Percentiles rank a stretch among this genome's conserved stretches.
These are phyloP conservation scores for Propithecus perrieri DNA, from an alignment of 2,797 vertebrate species.

Conservation along the genomic window DNA sequence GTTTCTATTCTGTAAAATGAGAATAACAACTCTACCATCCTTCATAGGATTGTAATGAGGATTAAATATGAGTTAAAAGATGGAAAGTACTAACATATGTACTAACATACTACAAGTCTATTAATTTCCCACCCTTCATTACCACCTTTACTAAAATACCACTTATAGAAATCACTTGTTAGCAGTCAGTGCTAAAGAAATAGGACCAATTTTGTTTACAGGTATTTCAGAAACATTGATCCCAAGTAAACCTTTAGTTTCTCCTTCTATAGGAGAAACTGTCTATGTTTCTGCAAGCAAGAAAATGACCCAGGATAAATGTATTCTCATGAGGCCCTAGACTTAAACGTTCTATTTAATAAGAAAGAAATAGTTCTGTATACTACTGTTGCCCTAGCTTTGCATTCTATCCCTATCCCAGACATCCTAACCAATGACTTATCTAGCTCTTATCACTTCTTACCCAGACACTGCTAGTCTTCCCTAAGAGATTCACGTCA, in stretches of 20 bases:
- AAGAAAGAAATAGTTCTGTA: neutral
- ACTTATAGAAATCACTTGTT: constrained; percentile 1
- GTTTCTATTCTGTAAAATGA: constrained; percentile 6
- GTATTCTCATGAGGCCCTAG: neutral
- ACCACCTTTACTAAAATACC: constrained; percentile 6
- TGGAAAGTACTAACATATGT: neutral
- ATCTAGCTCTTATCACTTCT: neutral
- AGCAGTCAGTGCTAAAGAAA: constrained; percentile 5
- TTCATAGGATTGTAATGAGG: neutral
- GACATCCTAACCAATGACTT: neutral
- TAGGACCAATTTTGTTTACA: neutral
- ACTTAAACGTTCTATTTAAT: neutral
- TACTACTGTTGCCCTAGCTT: neutral
- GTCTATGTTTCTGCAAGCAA: neutral
- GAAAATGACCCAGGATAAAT: neutral
- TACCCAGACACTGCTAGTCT: neutral
- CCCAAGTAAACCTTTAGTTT: neutral
- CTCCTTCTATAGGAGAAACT: neutral
- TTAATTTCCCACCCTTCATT: neutral
- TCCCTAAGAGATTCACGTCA: neutral
- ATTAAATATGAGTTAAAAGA: neutral
- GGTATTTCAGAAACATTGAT: neutral
- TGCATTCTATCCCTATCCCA: neutral
- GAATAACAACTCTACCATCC: neutral
- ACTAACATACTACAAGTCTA: neutral